Evolutionary conservation across 2,797 vertebrate species (phyloP), one percentile per base, ranked within the genome.

Genomic region (Pseudochaenichthys georgianus): DNA sequence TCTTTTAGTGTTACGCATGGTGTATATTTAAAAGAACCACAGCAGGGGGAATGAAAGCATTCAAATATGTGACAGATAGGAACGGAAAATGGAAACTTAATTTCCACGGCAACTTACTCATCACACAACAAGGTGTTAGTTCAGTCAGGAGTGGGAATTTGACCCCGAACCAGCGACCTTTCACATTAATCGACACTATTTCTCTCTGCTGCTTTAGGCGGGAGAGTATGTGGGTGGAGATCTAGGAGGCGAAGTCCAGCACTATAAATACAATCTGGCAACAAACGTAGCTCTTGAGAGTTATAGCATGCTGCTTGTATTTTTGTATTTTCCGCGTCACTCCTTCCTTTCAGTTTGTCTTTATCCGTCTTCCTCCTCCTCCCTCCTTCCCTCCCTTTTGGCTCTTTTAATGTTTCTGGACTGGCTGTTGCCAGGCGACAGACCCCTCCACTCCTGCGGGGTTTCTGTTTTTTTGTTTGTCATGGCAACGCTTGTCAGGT

Each of bases 401-500:
- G 76, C 83, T 76, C 73, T 70, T 83, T 73, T 53, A 59, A 89
- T 95, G 92, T 93, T 92, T 87, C 83, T 86, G 23, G 23, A 23
- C 2, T 23, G 84, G 57, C 64, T 80, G 92, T 94, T 91, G 72
- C 92, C 68, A 19, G 77, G 83, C 55, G 47, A 91, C 86, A 71
- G 77, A 70, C 74, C 78, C 80, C 73, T 82, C 74, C 64, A 66
- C 83, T 88, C 81, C 81, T 62, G n/a, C 55, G 17, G 72, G 82
- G 75, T 83, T 87, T n/a, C 63, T 84, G 64, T 87, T 92, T 87
- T 52, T 93, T 86, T 93, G 85, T 95, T 95, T 95, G 93, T 94
- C 92, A 93, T 95, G 93, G 93, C 90, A 92, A 94, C 91, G 47
- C 81, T 70, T 71, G 83, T 87, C 82, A 88, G 77, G 84, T 86